phyloP scores from a whole-genome alignment of 2,888 invertebrate species.

The Fragum fragum region DNA sequence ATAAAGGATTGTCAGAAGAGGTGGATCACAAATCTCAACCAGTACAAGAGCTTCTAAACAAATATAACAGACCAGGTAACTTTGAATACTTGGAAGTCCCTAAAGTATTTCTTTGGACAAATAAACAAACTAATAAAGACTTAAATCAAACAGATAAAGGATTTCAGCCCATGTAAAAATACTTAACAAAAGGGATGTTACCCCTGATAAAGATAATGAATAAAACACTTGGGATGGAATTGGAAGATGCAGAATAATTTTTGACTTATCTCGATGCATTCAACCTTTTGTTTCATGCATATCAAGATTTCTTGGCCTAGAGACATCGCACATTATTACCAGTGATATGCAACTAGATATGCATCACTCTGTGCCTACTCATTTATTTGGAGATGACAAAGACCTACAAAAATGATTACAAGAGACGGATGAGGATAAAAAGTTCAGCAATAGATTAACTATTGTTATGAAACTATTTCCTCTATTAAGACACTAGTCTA shows the following conservation, averaged over 20 bases:
- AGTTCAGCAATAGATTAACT: too few species aligned
- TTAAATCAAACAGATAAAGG: slow-evolving; percentile 16
- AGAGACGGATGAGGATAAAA: slow-evolving; percentile 26
- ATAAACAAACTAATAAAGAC: background rate
- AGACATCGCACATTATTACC: background rate
- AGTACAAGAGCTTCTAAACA: slow-evolving; percentile 15
- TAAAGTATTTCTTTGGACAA: slow-evolving; percentile 21
- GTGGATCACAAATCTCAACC: slow-evolving; percentile 6
- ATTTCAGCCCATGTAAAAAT: slow-evolving; percentile 26
- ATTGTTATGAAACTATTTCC: too few species aligned
- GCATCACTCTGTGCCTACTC: slow-evolving; percentile 23
- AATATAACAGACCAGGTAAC: slow-evolving; percentile 19
- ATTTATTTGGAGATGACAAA: slow-evolving; percentile 28
- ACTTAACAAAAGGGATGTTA: slow-evolving; percentile 25
- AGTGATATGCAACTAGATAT: background rate
- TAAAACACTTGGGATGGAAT: slow-evolving; percentile 5
- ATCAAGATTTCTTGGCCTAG: background rate
- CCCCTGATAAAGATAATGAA: slow-evolving; percentile 26
- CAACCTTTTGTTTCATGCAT: background rate
- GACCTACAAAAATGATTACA: slow-evolving; percentile 24
- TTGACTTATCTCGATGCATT: background rate
- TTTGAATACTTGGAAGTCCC: slow-evolving; percentile 31
- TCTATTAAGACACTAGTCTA: too few species aligned
- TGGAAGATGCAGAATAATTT: background rate
- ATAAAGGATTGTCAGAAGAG: background rate